These are phyloP conservation scores for Anniella stebbinsi DNA, from an alignment of 2,797 vertebrate species.

Conservation along the genomic window DNA sequence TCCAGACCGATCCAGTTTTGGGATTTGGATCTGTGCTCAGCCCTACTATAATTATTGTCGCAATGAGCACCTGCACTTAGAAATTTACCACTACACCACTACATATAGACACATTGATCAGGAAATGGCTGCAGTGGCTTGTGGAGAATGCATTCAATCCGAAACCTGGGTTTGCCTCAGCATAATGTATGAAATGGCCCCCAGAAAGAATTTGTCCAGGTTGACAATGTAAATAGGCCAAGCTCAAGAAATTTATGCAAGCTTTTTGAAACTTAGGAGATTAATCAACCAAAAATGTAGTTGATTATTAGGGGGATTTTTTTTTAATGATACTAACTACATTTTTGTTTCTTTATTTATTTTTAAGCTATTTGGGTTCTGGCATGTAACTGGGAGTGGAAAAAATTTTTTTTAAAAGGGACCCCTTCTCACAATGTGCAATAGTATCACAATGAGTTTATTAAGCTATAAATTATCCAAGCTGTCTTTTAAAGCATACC, in stretches of 20 bases:
- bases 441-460: neutral
- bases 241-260: neutral
- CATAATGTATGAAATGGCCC: neutral
- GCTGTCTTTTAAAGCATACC: neutral
- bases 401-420: neutral
- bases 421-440: neutral
- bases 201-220: neutral
- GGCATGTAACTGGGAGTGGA: neutral
- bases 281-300: neutral
- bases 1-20: too few relatives aligned
- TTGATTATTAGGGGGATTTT: neutral
- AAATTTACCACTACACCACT: neutral
- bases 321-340: neutral
- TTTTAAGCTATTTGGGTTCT: neutral
- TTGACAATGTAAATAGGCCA: neutral
- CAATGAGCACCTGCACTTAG: too few relatives aligned
- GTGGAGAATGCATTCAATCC: neutral
- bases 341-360: neutral
- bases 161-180: neutral
- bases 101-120: neutral
- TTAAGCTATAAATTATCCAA: neutral
- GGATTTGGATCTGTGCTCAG: too few relatives aligned
- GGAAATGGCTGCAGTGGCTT: neutral
- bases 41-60: neutral
- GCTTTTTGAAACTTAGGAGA: neutral